Evolutionary conservation across 2,888 invertebrate genomes (phyloP), one percentile per base, ranked within the genome.

Genomic region (Drosophila borealis): DNA sequence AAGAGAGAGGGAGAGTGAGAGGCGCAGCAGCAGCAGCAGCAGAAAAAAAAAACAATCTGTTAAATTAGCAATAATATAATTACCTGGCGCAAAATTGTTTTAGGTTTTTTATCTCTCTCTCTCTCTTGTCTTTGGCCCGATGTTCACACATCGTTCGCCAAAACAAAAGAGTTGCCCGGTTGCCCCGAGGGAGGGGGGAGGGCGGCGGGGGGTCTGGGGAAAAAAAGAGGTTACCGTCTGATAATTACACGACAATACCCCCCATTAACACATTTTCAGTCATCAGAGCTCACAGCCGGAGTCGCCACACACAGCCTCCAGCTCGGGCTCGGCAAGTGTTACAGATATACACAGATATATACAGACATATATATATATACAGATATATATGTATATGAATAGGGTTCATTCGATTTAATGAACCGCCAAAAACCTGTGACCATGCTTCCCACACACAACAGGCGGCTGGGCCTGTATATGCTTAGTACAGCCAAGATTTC

Each of bases 191-290:
- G 25, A 8, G 45, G 46, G 9, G 25, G 13, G 46, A 6, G 25
- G 13, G n/a, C 0, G 11, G n/a, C 25, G 17, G 39, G 29, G 3
- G 29, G 49, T 36, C 29, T 39, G 56, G 63, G 29, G 33, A 51
- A 50, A 34, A 71, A 71, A 80, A 77, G 79, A 74, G 78, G 65
- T 78, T 81, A 81, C 69, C 76, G 73, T 63, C 67, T 84, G 89
- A 84, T 84, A 84, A 84, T 84, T 84, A 84, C 88, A 84, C 88
- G 89, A 84, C 89, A 84, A 84, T 84, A 89, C 83, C 83, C 83
- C 89, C 83, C 83, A 84, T 84, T 84, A 84, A 84, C 83, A 84
- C 83, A 84, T 84, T 87, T 84, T 89, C 88, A 84, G 85, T 59
- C 79, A 62, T 80, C 78, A 82, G 83, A 76, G 73, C 78, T 71